phyloP scores from a whole-genome alignment of 2,113 vertebrate genomes.

The Camelus dromedarius region DNA sequence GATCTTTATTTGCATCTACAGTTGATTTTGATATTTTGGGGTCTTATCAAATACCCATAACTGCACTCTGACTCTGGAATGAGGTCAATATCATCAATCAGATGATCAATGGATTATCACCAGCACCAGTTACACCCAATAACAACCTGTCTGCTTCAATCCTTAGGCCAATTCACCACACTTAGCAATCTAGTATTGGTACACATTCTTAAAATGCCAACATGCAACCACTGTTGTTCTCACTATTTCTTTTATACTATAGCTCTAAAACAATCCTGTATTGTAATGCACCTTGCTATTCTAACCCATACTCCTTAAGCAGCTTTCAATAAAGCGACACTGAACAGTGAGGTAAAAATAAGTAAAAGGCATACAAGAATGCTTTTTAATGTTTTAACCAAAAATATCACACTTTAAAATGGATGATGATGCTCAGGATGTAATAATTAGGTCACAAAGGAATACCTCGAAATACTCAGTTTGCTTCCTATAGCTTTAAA shows the following conservation, averaged over 20 bases:
- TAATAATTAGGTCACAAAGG: conserved; percentile 57
- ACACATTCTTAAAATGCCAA: conserved; percentile 45
- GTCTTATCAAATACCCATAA: conserved; percentile 63
- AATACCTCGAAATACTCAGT: neutral
- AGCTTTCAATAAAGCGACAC: conserved; percentile 35
- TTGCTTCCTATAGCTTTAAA: conserved; percentile 59
- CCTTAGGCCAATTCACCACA: conserved; percentile 76
- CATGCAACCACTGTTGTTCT: neutral
- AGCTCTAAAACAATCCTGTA: neutral
- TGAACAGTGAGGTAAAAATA: conserved; percentile 52
- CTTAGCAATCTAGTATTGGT: neutral
- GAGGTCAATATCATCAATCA: conserved; percentile 79
- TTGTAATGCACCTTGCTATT: neutral
- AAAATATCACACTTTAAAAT: neutral
- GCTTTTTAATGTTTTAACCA: conserved; percentile 41
- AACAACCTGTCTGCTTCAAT: conserved; percentile 81
- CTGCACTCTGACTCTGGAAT: neutral
- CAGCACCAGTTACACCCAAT: conserved; percentile 79
- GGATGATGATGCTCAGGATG: neutral
- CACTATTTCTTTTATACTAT: neutral
- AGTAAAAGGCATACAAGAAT: neutral
- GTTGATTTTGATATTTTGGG: conserved; percentile 1
- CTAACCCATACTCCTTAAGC: neutral
- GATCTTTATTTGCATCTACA: neutral
- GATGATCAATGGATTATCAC: conserved; percentile 79